These are phyloP conservation scores for Stegodyphus dumicola DNA, from an alignment of 1,140 invertebrate species.

Conservation along the genomic window DNA sequence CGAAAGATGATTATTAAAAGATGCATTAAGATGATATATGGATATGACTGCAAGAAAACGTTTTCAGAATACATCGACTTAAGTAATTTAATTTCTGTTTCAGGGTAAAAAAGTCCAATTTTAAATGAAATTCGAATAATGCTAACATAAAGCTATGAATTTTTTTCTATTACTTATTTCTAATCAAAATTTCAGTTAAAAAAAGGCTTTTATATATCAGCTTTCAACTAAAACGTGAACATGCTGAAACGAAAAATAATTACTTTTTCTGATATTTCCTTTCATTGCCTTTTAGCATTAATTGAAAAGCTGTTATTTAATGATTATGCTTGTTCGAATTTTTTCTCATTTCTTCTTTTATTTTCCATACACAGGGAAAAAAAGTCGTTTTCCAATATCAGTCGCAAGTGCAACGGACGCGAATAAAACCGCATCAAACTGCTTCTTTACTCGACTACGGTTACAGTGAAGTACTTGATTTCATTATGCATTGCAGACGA, in stretches of 20 bases:
- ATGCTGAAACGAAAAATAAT: slow-evolving; percentile 26
- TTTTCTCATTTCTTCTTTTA: neutral
- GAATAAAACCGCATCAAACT: neutral
- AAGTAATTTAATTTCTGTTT: slow-evolving; percentile 9
- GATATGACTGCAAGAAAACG: neutral
- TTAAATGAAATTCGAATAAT: slow-evolving; percentile 10
- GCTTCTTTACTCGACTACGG: slow-evolving; percentile 1
- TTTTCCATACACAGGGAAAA: neutral
- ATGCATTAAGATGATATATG: too few relatives aligned
- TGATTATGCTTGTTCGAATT: slow-evolving; percentile 45
- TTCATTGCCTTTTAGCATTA: slow-evolving; percentile 49
- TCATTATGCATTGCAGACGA: slow-evolving; percentile 43
- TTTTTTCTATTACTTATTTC: neutral
- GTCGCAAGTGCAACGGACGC: slow-evolving; percentile 1
- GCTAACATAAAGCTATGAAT: neutral
- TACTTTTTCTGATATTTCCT: slow-evolving; percentile 40
- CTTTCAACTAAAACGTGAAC: slow-evolving; percentile 7
- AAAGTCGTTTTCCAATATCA: slow-evolving; percentile 29
- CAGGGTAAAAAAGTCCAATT: neutral
- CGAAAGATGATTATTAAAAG: slow-evolving; percentile 8
- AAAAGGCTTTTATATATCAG: slow-evolving; percentile 10
- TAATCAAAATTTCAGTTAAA: slow-evolving; percentile 3
- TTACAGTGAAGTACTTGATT: slow-evolving; percentile 45
- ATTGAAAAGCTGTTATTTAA: slow-evolving; percentile 57
- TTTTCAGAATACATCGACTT: neutral